Base-by-base conservation (phyloP, 2,113 vertebrate genomes). In the Nycticryphes semicollaris region DNA sequence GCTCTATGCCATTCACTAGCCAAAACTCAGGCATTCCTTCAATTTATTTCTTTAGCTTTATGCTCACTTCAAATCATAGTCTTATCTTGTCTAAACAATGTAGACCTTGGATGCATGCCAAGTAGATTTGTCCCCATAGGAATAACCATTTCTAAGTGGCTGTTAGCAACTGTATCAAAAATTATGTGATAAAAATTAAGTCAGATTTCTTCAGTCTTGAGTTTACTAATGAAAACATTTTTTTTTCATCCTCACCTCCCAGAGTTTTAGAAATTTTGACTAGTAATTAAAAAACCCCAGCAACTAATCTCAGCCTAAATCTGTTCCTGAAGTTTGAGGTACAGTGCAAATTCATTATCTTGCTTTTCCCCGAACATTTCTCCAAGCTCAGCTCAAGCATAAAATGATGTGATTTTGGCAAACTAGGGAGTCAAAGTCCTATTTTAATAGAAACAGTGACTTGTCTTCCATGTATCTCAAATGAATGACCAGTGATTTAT, bases 181-280 rank as follows among this genome's bases (percentile, higher is more conserved):
- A 54, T 43, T 73, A 25, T 16, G 30, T 56, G 5, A 6, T 50
- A 24, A 86, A 95, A 91, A 68, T 45, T 25, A 64, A 3, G 5
- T 24, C 7, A 37, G 3, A 57, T 53, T 72, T 54, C 57, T 50
- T 66, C 17, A 72, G 6, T n/a, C 5, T 37, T 68, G 8, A 79
- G 83, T 68, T 76, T 79, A 14, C 7, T 59, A 50, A 41, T 37
- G 7, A 63, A 72, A 33, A 3, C 1, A 41, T 1, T 4, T 37
- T 12, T 41, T 56, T 63, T 39, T 45, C 45, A 25, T 20, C 18
- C 4, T 59, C 1, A 3, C 0, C 4, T 48, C 17, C 1, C 8
- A 59, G 5, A 83, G 63, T 10, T 70, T 70, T 81, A 66, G 16
- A 72, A 9, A 64, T 50, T 51, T 33, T 72, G 2, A 48, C 13